Evolutionary conservation across 2,888 invertebrate genomes (phyloP), one percentile per base, ranked within the genome.

Genomic region (Clunio marinus): DNA sequence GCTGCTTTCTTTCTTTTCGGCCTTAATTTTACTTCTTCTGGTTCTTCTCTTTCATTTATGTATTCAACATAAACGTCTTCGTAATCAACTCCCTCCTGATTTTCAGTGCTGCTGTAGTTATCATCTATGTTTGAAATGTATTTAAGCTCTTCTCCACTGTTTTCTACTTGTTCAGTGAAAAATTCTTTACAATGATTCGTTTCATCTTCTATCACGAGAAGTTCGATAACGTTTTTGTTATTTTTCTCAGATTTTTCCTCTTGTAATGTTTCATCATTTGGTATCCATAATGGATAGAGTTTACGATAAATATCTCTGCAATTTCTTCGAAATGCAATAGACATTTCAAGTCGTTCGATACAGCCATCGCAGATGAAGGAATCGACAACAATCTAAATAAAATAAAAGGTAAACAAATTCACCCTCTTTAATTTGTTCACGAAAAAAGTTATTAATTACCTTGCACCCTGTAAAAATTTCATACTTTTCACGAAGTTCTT

Each of bases 331-430:
- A 66, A 66, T 4, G 45, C 10, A 2, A 17, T 10, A 10, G 35
- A 20, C 2, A 15, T 20, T 8, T 15, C 4, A 13, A 66, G n/a
- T 22, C 32, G 51, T 0, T 10, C n/a, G 24, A 22, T 51, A 8
- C 66, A 66, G 1, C 10, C n/a, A 35, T 66, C 66, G 20, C 66
- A 66, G 7, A 66, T 66, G 22, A 66, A 66, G 17, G 32, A 66
- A 32, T 66, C 66, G 1, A 15, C 10, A 7, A 17, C 15, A 8
- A 63, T 55, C 66, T 66, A 35, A n/a, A n/a, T n/a, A n/a, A 35
- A 66, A 55, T 2, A 17, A 17, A 20, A 27, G 8, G 27, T 22
- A n/a, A 22, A 22, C 24, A 17, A 51, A 51, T 2, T 51, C 24
- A 8, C 4, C 32, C 4, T 4, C 10, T 7, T 32, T 32, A 7